Evolutionary conservation across 1,140 invertebrate genomes (phyloP).

Genomic region (Zaprionus vittiger): DNA sequence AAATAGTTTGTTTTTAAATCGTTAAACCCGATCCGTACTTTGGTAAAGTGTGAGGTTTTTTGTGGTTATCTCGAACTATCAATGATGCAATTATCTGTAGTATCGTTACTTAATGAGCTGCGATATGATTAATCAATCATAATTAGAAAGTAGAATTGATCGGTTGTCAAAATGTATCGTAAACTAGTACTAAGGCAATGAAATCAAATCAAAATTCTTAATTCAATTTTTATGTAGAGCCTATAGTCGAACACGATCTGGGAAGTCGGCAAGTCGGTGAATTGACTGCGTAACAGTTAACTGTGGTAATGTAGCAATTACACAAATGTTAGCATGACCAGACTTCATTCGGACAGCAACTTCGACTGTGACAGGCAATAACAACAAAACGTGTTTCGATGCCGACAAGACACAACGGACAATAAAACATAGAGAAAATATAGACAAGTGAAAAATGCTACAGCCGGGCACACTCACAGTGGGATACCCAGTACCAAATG

Average conservation of each 20-base stretch:
- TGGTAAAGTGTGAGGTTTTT: neutral
- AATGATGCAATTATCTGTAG: constrained; percentile 49
- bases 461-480: neutral
- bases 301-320: constrained; percentile 78
- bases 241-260: constrained; percentile 15
- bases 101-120: constrained; percentile 63
- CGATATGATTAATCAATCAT: constrained; percentile 72
- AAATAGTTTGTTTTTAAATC: constrained; percentile 24
- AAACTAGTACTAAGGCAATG: constrained; percentile 22
- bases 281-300: constrained; percentile 72
- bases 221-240: constrained; percentile 5
- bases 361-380: constrained; percentile 9
- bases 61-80: constrained; percentile 11
- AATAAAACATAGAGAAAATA: constrained; percentile 6
- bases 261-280: neutral
- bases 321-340: constrained; percentile 77
- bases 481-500: constrained; percentile 6
- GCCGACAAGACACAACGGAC: constrained; percentile 5
- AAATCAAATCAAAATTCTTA: constrained; percentile 42
- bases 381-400: constrained; percentile 10
- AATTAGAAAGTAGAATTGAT: constrained; percentile 74
- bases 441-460: constrained; percentile 2
- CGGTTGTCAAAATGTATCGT: constrained; percentile 54
- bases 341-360: constrained; percentile 37
- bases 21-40: constrained; percentile 13